Evolutionary conservation across 1,140 invertebrate genomes (phyloP).

Genomic region (Drosophila prosaltans): DNA sequence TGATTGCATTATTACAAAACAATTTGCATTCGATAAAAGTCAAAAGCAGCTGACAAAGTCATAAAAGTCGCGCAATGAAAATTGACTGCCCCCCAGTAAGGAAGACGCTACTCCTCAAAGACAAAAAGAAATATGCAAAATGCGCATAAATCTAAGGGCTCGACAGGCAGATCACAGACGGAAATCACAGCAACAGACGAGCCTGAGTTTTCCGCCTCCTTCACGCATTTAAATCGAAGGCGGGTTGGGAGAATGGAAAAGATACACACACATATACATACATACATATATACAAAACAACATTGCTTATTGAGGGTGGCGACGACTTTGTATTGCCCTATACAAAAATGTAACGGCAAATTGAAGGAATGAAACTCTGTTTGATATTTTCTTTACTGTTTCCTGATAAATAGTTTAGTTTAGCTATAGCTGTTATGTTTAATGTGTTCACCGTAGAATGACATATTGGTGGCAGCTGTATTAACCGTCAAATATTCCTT

Average conservation of each 20-base stretch:
- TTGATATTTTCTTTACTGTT: too few relatives aligned
- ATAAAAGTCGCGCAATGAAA: slow-evolving; percentile 80
- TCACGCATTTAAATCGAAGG: background rate
- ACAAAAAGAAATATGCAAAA: slow-evolving; percentile 74
- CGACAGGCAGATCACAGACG: slow-evolving; percentile 32
- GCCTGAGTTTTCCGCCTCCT: slow-evolving; percentile 16
- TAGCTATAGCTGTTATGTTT: too few relatives aligned
- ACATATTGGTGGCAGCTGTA: too few relatives aligned
- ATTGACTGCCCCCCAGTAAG: slow-evolving; percentile 36
- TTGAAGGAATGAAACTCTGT: too few relatives aligned
- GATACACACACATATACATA: background rate
- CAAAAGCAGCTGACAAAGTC: slow-evolving; percentile 70
- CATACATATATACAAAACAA: background rate
- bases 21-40: slow-evolving; percentile 80
- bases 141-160: slow-evolving; percentile 74
- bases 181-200: slow-evolving; percentile 59
- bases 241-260: background rate
- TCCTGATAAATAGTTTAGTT: too few relatives aligned
- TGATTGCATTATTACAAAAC: slow-evolving; percentile 80
- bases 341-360: background rate
- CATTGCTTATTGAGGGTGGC: background rate
- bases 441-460: too few relatives aligned
- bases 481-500: background rate
- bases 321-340: slow-evolving; percentile 8
- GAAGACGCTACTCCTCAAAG: background rate